Evolutionary conservation across 2,888 invertebrate species (phyloP), one percentile per base, ranked within the genome.

Genomic region (Atherix ibis): DNA sequence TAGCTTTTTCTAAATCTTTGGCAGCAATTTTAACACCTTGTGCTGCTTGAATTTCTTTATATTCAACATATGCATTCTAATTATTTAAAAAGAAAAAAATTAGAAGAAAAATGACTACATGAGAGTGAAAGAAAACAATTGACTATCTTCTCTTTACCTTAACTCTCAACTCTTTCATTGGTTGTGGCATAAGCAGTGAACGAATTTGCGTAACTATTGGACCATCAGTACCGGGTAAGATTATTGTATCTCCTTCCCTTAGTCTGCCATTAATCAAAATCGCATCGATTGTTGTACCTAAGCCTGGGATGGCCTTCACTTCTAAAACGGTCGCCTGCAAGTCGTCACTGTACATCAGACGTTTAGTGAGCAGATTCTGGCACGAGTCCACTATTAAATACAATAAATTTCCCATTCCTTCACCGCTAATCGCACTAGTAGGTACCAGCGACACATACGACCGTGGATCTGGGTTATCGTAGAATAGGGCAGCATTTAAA

Each of bases 11-110:
- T 47, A 99, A 64, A 55, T 97, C 94, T 53, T 97, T 98, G 4
- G 91, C 98, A 3, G 95, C 87, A 40, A 99, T 85, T 67, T 99
- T 99, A 4, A 98, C 91, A 40, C 98, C 98, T 54, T 97, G 95
- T 0, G 99, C 95, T 2, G 91, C 99, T 46, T 78, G 71, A 2
- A 99, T 78, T 64, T 89, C 89, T 54, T 91, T 92, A 63, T 88
- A 73, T 59, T 97, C 94, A 26, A 88, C 76, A 54, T 95, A 98
- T 1, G 85, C 84, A 52, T 84, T 88, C 78, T 83, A 49, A n/a
- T n/a, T n/a, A n/a, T n/a, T n/a, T n/a, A 18, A 57, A 53, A 38
- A 34, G 40, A 45, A 41, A 38, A 44, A 38, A 32, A 35, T 30
- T 29, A 31, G 34, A 31, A 27, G 35, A 36, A 26, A 10, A 5